phyloP scores from a whole-genome alignment of 2,113 vertebrate species.

The Rhagologus leucostigma region DNA sequence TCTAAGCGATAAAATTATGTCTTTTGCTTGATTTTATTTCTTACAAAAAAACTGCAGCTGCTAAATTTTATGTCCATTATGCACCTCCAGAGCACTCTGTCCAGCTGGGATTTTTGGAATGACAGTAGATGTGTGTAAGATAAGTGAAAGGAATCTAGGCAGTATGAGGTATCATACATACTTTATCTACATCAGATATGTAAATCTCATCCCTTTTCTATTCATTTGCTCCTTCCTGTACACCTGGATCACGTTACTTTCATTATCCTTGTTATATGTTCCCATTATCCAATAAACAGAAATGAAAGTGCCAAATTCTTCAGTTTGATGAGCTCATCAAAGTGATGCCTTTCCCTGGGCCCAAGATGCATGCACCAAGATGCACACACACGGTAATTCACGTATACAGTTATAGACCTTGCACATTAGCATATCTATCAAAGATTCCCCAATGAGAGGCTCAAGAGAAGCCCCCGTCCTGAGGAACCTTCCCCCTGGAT shows the following conservation, averaged over 20 bases:
- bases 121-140: not conserved
- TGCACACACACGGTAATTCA: too few species aligned
- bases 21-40: not conserved
- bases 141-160: not conserved
- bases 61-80: not conserved
- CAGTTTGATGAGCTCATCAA: not conserved
- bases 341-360: too few species aligned
- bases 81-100: not conserved
- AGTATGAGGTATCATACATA: not conserved
- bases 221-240: conserved; percentile 11
- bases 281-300: not conserved
- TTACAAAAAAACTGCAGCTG: not conserved
- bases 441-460: too few species aligned
- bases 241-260: not conserved
- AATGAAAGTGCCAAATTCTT: conserved; percentile 1
- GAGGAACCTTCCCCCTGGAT: too few species aligned
- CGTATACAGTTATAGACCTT: too few species aligned
- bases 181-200: not conserved
- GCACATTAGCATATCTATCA: too few species aligned
- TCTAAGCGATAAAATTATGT: not conserved
- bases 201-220: not conserved
- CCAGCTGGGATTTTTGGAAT: not conserved
- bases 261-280: not conserved
- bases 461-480: too few species aligned
- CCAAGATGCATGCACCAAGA: too few species aligned